Conservation (phyloP, 2,888 invertebrate genomes). For the Salticus scenicus region DNA sequence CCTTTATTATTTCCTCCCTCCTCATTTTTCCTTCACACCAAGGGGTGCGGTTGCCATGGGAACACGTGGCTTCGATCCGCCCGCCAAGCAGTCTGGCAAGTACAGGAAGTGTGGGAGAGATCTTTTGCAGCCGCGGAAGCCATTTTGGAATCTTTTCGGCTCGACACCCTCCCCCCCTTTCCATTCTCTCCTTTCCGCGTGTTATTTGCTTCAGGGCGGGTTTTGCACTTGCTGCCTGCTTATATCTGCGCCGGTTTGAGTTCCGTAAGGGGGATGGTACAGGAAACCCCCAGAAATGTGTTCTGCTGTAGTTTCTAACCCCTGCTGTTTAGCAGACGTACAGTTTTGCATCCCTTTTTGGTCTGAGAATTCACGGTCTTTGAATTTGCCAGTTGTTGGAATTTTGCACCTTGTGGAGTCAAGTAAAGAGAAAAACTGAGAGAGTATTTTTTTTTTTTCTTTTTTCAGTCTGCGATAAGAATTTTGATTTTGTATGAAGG, state of each 20-base stretch:
- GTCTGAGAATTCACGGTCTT: no score
- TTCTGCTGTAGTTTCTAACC: slow-evolving; percentile 28
- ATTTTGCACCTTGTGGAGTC: no score
- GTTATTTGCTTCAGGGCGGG: slow-evolving; percentile 51
- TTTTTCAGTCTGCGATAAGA: no score
- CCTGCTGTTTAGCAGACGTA: slow-evolving; percentile 47
- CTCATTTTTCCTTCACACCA: slow-evolving; percentile 23
- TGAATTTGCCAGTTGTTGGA: no score
- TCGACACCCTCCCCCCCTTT: background rate
- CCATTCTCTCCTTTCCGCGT: background rate
- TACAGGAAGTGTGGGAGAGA: slow-evolving; percentile 41
- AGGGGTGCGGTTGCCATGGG: slow-evolving; percentile 65
- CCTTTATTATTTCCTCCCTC: slow-evolving; percentile 2
- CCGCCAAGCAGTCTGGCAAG: slow-evolving; percentile 61
- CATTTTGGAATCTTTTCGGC: slow-evolving; percentile 57
- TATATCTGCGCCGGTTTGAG: slow-evolving; percentile 29
- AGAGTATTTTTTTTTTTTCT: no score
- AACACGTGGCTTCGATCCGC: slow-evolving; percentile 69
- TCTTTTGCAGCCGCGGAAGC: slow-evolving; percentile 60
- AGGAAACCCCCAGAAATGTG: slow-evolving; percentile 41
- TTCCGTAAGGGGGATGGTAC: slow-evolving; percentile 6
- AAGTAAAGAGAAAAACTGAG: no score
- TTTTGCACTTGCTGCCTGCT: slow-evolving; percentile 58
- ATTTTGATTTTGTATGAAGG: no score
- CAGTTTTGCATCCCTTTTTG: no score